Conservation (phyloP, 2,113 vertebrate species). For the Talpa occidentalis region DNA sequence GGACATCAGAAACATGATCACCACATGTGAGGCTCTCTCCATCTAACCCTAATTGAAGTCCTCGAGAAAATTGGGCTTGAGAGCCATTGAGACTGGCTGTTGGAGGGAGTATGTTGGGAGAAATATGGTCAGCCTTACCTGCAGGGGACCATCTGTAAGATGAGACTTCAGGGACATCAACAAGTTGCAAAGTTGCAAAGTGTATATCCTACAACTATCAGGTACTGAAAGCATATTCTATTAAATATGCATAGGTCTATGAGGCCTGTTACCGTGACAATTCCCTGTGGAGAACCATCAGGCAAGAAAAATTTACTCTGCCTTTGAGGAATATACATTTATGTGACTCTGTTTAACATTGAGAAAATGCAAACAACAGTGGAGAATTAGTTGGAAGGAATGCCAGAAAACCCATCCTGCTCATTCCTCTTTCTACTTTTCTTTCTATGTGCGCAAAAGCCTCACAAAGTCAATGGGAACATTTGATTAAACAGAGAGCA, state of each 20-base stretch:
- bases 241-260: neutral
- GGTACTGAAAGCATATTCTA: neutral
- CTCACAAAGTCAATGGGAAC: neutral
- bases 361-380: neutral
- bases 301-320: neutral
- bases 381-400: neutral
- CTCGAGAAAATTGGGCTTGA: neutral
- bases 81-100: neutral
- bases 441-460: neutral
- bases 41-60: neutral
- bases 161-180: neutral
- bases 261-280: neutral
- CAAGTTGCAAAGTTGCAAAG: neutral
- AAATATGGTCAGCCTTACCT: neutral
- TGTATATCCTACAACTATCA: neutral
- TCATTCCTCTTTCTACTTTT: neutral
- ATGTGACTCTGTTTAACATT: neutral
- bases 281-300: neutral
- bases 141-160: neutral
- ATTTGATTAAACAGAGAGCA: neutral
- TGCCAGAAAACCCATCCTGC: neutral
- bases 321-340: slow-evolving; percentile 21
- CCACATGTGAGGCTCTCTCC: neutral
- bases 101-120: neutral
- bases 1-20: neutral